A percentile compares a stretch with the other conserved stretches of the same genome.
Conservation (phyloP, 2,888 invertebrate species). For the Chironomus tentans region DNA sequence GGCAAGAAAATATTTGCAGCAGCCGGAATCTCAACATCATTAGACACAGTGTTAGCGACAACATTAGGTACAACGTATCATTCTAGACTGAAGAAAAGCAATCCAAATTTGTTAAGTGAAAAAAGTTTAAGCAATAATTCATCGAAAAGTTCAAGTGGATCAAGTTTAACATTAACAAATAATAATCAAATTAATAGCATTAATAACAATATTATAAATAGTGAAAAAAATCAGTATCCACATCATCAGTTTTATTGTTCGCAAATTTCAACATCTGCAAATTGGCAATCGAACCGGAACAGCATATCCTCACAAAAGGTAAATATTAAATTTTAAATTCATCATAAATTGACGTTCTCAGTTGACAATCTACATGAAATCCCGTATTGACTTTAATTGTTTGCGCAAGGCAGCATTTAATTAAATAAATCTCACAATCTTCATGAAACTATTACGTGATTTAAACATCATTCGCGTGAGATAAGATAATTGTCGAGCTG, state of each 20-base stretch:
- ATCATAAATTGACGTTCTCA: background rate
- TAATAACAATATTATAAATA: background rate
- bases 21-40: slow-evolving; percentile 27
- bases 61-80: slow-evolving; percentile 30
- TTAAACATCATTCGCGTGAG: too few species aligned
- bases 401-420: background rate
- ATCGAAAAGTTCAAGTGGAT: slow-evolving; percentile 21
- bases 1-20: slow-evolving; percentile 12
- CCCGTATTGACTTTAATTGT: background rate
- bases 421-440: too few species aligned
- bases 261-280: slow-evolving; percentile 22
- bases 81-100: slow-evolving; percentile 5
- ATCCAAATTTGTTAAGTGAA: slow-evolving; percentile 14
- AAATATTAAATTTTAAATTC: background rate
- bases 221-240: background rate
- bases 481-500: too few species aligned
- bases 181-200: background rate
- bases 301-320: slow-evolving; percentile 19
- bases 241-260: slow-evolving; percentile 19
- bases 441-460: too few species aligned
- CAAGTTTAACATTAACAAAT: slow-evolving; percentile 21
- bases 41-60: slow-evolving; percentile 36
- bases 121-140: slow-evolving; percentile 21
- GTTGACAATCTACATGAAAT: background rate
- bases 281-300: slow-evolving; percentile 1